Conservation (phyloP, 2,113 vertebrate genomes). For the Lasiurus cinereus region DNA sequence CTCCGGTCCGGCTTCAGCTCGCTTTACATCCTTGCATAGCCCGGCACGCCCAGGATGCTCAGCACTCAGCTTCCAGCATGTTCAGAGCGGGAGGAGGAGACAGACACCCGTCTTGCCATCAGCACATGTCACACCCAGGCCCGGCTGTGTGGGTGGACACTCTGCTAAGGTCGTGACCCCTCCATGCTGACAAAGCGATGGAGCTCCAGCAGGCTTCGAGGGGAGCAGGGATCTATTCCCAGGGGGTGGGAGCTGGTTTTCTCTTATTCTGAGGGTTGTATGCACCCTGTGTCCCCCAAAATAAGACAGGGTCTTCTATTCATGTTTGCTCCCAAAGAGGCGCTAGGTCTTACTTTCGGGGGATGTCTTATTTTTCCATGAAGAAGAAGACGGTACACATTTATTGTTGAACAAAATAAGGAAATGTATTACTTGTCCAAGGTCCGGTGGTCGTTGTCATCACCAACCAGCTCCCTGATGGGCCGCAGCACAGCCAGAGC, state of each 20-base stretch:
- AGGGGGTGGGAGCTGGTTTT: not conserved
- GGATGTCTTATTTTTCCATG: no score
- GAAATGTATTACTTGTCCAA: no score
- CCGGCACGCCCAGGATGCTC: not conserved
- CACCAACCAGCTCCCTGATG: no score
- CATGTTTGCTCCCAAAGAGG: no score
- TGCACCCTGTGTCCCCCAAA: not conserved
- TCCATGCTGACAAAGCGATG: not conserved
- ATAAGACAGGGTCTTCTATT: no score
- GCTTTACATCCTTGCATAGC: not conserved
- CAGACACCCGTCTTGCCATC: not conserved
- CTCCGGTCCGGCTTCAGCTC: not conserved
- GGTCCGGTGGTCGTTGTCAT: no score
- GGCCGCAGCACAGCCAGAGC: no score
- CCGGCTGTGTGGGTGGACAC: not conserved
- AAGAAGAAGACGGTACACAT: no score
- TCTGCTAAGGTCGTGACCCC: not conserved
- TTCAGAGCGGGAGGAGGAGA: slow-evolving; percentile 10
- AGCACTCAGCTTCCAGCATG: not conserved
- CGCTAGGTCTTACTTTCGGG: no score
- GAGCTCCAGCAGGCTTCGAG: not conserved
- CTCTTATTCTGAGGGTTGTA: not conserved
- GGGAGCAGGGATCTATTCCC: not conserved
- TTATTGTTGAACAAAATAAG: no score
- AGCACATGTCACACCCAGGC: not conserved